Base-by-base conservation (phyloP, 1,140 invertebrate genomes). In the Drosophila burlai region DNA sequence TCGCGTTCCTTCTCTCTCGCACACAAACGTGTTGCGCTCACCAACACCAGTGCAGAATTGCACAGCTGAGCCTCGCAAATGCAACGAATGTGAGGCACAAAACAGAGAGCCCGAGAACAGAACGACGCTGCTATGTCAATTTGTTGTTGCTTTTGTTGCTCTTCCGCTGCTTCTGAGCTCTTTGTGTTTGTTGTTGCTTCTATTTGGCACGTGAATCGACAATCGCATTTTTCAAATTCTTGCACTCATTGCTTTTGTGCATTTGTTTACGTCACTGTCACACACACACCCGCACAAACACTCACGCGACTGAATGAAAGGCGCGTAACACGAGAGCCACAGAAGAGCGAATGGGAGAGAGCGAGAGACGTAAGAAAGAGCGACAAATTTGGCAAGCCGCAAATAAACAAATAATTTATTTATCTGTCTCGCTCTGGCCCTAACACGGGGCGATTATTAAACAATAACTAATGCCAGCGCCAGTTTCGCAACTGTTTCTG, bases 21-120 rank as follows among this genome's bases (percentile, higher is more conserved):
- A 83, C 80, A 89, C 83, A 86, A 86, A 86, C 83, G 83, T 86
- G 83, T 86, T 86, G 83, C 83, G 83, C 83, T 83, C 52, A 76
- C 74, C 36, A 77, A 67, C 43, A 77, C 75, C 49, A 60, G 15
- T 36, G 74, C 55, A 40, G 18, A 62, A 78, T 78, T 54, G 74
- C 74, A 78, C 83, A 86, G 83, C 83, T 86, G 83, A 76, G 83
- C 81, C 59, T 69, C 71, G 65, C 58, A 80, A 77, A 49, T 77
- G 80, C 74, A 78, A 42, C 80, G 80, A 86, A 86, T 87, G 67
- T 66, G 72, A 57, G 57, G 76, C 83, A 66, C 84, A 86, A 89
- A 86, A 68, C 84, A 77, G 67, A 86, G 64, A 67, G 31, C 26
- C 58, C 49, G 64, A 62, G 54, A 57, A 57, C 54, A 40, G 54